Evolutionary conservation across 1,140 invertebrate species (phyloP).

Genomic region (Nasonia vitripennis): DNA sequence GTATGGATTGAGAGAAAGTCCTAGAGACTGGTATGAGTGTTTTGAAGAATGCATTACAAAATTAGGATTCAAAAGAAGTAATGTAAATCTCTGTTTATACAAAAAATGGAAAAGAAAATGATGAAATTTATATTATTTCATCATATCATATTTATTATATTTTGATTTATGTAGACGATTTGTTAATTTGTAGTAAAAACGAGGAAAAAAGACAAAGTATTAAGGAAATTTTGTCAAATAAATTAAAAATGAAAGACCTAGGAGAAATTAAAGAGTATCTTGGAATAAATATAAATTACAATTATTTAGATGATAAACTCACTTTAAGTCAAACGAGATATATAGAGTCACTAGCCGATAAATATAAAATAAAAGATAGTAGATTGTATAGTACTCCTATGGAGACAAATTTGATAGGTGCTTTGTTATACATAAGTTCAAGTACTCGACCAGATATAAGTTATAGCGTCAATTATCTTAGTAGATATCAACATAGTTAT

Average conservation of each 20-base stretch:
- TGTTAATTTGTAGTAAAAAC: neutral
- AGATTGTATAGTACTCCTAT: constrained; percentile 26
- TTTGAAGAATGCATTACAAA: too few species aligned
- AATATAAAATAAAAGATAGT: constrained; percentile 17
- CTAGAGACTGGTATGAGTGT: too few species aligned
- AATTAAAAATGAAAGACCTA: constrained; percentile 7
- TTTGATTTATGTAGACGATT: neutral
- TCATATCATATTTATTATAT: too few species aligned
- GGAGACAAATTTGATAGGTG: neutral
- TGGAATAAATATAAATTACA: neutral
- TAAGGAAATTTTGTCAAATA: neutral
- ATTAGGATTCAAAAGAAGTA: too few species aligned
- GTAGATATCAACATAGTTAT: constrained; percentile 8
- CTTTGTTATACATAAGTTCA: neutral
- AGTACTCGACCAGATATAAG: neutral
- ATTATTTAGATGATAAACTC: neutral
- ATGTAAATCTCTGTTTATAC: neutral
- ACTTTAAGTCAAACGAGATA: constrained; percentile 10
- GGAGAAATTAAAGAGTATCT: constrained; percentile 42
- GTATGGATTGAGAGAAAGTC: too few species aligned
- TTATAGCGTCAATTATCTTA: constrained; percentile 3
- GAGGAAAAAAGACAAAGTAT: neutral
- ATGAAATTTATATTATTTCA: neutral
- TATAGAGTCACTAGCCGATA: constrained; percentile 10
- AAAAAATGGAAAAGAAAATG: neutral